Evolutionary conservation across 2,797 vertebrate genomes (phyloP).

Genomic region (Dromococcyx pavoninus): DNA sequence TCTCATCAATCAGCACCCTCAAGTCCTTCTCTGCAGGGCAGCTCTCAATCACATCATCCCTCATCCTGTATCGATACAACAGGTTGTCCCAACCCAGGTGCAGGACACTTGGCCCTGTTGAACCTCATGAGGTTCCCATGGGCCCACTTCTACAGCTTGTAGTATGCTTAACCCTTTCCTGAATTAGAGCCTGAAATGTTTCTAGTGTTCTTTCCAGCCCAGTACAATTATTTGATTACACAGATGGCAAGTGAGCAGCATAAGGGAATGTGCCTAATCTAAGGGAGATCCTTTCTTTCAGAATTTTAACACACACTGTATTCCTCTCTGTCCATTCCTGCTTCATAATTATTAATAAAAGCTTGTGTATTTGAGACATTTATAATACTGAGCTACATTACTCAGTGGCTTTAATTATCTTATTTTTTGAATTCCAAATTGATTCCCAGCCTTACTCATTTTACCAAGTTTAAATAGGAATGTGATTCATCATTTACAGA

Average conservation of each 20-base stretch:
- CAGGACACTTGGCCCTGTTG: too few species aligned
- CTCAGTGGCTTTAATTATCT: conserved; percentile 66
- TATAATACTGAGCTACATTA: conserved; percentile 63
- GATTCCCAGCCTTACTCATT: conserved; percentile 64
- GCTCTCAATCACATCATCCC: too few species aligned
- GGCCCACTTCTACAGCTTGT: too few species aligned
- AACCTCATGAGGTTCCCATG: too few species aligned
- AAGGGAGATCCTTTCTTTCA: background rate
- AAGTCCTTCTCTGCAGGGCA: too few species aligned
- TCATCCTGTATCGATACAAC: too few species aligned
- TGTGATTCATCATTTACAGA: conserved; percentile 78
- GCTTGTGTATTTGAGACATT: conserved; percentile 20
- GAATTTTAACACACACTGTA: background rate
- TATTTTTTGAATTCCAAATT: conserved; percentile 70
- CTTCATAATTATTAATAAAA: conserved; percentile 37
- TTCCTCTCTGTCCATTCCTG: background rate
- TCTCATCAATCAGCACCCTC: too few species aligned
- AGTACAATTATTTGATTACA: background rate
- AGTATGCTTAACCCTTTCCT: conserved; percentile 24
- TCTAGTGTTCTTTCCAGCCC: background rate
- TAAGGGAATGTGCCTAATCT: background rate
- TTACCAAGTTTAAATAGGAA: conserved; percentile 72
- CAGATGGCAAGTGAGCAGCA: background rate
- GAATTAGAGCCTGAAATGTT: background rate
- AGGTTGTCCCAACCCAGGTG: too few species aligned